These are phyloP conservation scores for Trachurus trachurus DNA, from an alignment of 2,797 vertebrate species.

Conservation along the genomic window DNA sequence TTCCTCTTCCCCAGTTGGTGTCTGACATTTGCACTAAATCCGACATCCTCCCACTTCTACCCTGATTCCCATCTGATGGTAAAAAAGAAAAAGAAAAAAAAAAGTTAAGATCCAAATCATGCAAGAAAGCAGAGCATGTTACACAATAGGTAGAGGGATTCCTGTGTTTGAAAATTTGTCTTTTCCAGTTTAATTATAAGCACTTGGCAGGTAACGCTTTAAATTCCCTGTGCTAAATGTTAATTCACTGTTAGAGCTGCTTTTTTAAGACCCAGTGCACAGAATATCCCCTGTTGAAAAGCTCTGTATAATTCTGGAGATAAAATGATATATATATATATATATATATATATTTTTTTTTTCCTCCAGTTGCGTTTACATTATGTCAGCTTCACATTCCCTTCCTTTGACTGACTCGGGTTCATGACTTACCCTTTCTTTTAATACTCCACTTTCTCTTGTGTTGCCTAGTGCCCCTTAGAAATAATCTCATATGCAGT, in stretches of 20 bases:
- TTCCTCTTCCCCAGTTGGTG: conserved; percentile 4
- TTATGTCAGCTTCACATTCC: conserved; percentile 14
- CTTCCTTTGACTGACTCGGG: conserved; percentile 10
- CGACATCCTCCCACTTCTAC: not conserved
- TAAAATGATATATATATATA: conserved; percentile 11
- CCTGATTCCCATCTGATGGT: conserved; percentile 5
- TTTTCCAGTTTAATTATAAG: not conserved
- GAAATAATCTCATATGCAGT: not conserved
- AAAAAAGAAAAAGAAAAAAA: not conserved
- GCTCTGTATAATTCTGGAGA: not conserved
- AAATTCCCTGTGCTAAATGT: not conserved
- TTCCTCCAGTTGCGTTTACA: conserved; percentile 13
- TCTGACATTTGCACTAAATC: conserved; percentile 26
- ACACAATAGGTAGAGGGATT: not conserved
- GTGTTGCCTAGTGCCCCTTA: not conserved
- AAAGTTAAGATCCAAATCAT: not conserved
- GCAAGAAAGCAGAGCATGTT: not conserved
- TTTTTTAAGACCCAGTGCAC: not conserved
- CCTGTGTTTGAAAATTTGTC: not conserved
- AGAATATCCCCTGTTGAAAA: not conserved
- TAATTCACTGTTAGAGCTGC: not conserved
- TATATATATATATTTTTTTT: not conserved
- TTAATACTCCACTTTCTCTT: not conserved
- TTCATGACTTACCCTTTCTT: not conserved
- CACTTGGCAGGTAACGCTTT: not conserved